A percentile compares a stretch with the other conserved stretches of the same genome.
phyloP scores from a whole-genome alignment of 2,888 invertebrate species.

The Stegana nigrithorax region DNA sequence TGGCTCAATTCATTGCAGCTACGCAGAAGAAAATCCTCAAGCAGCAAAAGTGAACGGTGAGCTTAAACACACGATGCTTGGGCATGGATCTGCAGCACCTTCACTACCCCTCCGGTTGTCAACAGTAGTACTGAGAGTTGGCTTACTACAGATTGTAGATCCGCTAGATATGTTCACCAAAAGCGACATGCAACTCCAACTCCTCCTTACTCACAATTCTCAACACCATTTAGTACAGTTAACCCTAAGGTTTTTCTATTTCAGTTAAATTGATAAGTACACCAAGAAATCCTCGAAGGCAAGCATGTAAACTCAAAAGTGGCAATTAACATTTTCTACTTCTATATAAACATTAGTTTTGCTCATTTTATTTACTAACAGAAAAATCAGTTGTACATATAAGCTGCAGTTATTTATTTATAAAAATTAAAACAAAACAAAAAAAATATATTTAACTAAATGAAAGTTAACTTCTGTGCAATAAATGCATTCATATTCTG shows the following conservation, averaged over 20 bases:
- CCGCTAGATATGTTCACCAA: background rate
- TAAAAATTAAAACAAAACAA: too few species aligned
- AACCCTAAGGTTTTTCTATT: too few species aligned
- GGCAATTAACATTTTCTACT: background rate
- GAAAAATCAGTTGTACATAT: slow-evolving; percentile 14
- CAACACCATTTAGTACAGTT: too few species aligned
- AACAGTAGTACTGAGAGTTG: too few species aligned
- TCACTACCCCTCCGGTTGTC: too few species aligned
- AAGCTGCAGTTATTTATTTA: too few species aligned
- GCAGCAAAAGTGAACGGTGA: slow-evolving; percentile 16
- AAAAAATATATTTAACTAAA: too few species aligned
- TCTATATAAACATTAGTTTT: too few species aligned
- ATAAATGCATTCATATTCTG: slow-evolving; percentile 10
- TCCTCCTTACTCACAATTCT: slow-evolving; percentile 10
- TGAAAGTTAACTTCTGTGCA: too few species aligned
- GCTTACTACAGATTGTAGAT: background rate
- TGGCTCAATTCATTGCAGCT: slow-evolving; percentile 47
- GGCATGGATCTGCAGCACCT: too few species aligned
- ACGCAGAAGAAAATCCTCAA: slow-evolving; percentile 27
- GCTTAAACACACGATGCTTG: background rate
- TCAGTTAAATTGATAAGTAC: too few species aligned
- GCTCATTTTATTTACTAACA: too few species aligned
- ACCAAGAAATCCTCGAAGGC: background rate
- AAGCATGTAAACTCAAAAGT: background rate
- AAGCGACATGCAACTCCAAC: slow-evolving; percentile 14